Evolutionary conservation across 2,888 invertebrate genomes (phyloP), one percentile per base, ranked within the genome.

Genomic region (Agonopterix alstromeriana): DNA sequence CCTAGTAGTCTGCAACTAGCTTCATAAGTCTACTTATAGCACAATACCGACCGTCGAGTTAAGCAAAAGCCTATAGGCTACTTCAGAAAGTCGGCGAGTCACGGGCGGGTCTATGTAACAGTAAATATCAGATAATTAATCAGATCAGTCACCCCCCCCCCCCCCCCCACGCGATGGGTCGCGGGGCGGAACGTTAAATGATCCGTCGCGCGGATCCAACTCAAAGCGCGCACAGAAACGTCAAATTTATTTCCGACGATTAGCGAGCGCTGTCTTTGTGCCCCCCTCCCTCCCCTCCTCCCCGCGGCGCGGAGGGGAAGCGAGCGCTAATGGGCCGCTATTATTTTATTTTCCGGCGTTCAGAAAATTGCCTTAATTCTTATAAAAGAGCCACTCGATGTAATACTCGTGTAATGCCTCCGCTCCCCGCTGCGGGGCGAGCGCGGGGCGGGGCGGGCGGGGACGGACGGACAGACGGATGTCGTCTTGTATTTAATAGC

Each of bases 331-430:
- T 82, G 82, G 82, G 70, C 58, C 58, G 65, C 46, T 74, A 83
- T 82, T 83, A 83, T 81, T 83, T 81, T 82, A 83, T 83, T 81
- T 83, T 83, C 82, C 82, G 77, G 73, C 80, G 67, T 69, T 75
- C 69, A 58, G 67, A 60, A 80, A 82, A 82, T 82, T 81, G 82
- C 79, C 76, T 79, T 77, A 77, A 77, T 75, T 65, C 54, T 36
- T 57, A 43, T 56, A 58, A 60, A 60, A 63, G 62, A 55, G 53
- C 53, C 53, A 27, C 52, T 45, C 11, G 8, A 10, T 42, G 10
- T 11, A 42, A 42, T 42, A n/a, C 10, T 38, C 38, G 38, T n/a
- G 38, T 27, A 38, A 38, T 38, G 38, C 38, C 38, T 27, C 27
- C 5, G 27, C 27, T 27, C 27, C 27, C 27, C 27, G 27, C 27